Percentiles rank a stretch among this genome's conserved stretches.
phyloP scores from a whole-genome alignment of 2,113 vertebrate species.

The Oncorhynchus tshawytscha region DNA sequence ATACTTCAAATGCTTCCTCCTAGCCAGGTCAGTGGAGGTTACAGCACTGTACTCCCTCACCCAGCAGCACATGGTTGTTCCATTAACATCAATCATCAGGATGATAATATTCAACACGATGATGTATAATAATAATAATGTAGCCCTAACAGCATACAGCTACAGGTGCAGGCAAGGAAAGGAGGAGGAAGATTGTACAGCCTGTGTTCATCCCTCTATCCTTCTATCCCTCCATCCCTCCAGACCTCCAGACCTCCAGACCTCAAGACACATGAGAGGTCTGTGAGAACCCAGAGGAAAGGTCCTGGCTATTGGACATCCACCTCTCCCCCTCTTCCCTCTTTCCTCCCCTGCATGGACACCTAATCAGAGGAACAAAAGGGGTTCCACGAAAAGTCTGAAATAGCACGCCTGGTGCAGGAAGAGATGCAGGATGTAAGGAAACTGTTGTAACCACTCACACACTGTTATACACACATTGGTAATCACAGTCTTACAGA shows the following conservation, averaged over 20 bases:
- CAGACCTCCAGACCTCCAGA: conserved; percentile 6
- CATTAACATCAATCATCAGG: conserved; percentile 49
- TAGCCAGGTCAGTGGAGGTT: conserved; percentile 33
- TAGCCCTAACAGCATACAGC: conserved; percentile 50
- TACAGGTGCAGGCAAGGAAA: conserved; percentile 52
- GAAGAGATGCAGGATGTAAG: conserved; percentile 65
- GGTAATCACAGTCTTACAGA: neutral
- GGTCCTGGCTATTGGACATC: conserved; percentile 62
- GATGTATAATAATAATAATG: conserved; percentile 43
- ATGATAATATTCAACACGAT: no score
- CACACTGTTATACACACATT: no score
- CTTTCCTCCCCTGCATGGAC: no score
- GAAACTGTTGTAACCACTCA: neutral
- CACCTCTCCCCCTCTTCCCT: conserved; percentile 54
- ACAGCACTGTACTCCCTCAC: conserved; percentile 17
- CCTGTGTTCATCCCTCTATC: conserved; percentile 8
- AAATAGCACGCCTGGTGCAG: conserved; percentile 62
- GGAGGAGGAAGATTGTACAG: conserved; percentile 29
- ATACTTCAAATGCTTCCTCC: neutral
- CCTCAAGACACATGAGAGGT: conserved; percentile 54
- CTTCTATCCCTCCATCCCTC: neutral
- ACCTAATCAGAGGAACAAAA: conserved; percentile 70
- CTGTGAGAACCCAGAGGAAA: conserved; percentile 66
- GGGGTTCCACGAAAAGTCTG: conserved; percentile 46
- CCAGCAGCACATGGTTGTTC: conserved; percentile 57